Conservation (phyloP, 2,888 invertebrate species). For the Andrena haemorrhoa region DNA sequence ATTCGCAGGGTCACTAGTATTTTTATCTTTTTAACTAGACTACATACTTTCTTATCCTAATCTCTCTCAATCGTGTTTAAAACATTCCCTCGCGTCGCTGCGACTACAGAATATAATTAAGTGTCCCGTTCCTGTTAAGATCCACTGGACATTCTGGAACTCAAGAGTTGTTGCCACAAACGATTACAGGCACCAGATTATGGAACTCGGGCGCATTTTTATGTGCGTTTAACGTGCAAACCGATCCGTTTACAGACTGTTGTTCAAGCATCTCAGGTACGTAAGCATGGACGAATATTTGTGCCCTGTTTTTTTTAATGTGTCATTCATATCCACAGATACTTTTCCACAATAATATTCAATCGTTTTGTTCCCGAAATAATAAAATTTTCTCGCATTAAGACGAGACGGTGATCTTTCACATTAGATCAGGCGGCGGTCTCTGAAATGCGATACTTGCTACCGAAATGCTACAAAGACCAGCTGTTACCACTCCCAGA, state of each 20-base stretch:
- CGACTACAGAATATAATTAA: not conserved
- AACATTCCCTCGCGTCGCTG: not conserved
- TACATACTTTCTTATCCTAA: not conserved
- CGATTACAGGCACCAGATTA: slow-evolving; percentile 16
- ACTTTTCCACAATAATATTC: slow-evolving; percentile 22
- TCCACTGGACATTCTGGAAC: not conserved
- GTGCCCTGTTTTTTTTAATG: slow-evolving; percentile 50
- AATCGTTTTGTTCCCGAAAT: slow-evolving; percentile 56
- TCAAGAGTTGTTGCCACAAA: slow-evolving; percentile 4
- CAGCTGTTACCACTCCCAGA: slow-evolving; percentile 86
- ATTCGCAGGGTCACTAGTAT: not conserved
- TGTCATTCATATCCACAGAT: slow-evolving; percentile 30
- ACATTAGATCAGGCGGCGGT: slow-evolving; percentile 74
- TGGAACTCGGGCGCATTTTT: slow-evolving; percentile 12
- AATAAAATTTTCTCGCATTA: slow-evolving; percentile 29
- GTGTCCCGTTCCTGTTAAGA: not conserved
- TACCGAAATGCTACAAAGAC: slow-evolving; percentile 87
- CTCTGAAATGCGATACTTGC: slow-evolving; percentile 85
- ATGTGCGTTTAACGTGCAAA: slow-evolving; percentile 53
- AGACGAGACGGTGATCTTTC: slow-evolving; percentile 51
- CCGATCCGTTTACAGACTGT: slow-evolving; percentile 51
- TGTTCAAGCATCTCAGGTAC: slow-evolving; percentile 68
- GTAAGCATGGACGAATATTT: slow-evolving; percentile 67
- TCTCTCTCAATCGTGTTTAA: not conserved
- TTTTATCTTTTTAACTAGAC: not conserved